phyloP scores from a whole-genome alignment of 2,113 vertebrate genomes.

The Leucopternis melanops region DNA sequence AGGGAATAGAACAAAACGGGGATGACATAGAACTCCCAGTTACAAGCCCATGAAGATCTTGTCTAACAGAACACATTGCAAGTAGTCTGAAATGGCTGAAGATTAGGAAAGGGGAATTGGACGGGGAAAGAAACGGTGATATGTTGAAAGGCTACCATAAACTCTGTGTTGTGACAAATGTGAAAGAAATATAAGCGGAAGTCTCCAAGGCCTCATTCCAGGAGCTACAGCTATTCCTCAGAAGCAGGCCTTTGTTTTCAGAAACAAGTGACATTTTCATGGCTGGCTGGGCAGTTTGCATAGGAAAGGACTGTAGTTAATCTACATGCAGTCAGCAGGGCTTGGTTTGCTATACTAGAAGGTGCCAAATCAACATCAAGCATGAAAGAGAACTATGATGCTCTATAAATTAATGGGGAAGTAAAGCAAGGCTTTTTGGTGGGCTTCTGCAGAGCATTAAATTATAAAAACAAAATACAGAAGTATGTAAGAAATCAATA shows the following conservation, averaged over 20 bases:
- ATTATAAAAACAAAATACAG: not conserved
- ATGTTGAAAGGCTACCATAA: not conserved
- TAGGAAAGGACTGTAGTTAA: conserved; percentile 24
- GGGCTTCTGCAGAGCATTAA: not conserved
- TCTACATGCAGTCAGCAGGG: not conserved
- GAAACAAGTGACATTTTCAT: conserved; percentile 50
- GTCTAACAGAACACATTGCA: not conserved
- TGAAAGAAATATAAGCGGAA: not conserved
- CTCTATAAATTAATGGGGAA: not conserved
- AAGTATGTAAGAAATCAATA: not conserved
- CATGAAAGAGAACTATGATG: not conserved
- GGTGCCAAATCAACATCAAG: not conserved
- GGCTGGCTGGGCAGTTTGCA: conserved; percentile 39
- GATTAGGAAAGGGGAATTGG: not conserved
- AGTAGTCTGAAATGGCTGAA: not conserved
- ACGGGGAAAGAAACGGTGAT: not conserved
- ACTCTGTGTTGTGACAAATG: not conserved
- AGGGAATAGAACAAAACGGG: not conserved
- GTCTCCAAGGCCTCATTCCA: conserved; percentile 14
- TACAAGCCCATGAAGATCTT: not conserved
- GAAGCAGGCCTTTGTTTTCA: conserved; percentile 45
- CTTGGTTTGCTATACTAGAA: not conserved
- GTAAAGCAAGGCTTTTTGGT: not conserved
- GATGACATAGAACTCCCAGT: not conserved
- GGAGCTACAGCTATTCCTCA: conserved; percentile 3